phyloP scores from a whole-genome alignment of 2,113 vertebrate species.

The Mellivora capensis region DNA sequence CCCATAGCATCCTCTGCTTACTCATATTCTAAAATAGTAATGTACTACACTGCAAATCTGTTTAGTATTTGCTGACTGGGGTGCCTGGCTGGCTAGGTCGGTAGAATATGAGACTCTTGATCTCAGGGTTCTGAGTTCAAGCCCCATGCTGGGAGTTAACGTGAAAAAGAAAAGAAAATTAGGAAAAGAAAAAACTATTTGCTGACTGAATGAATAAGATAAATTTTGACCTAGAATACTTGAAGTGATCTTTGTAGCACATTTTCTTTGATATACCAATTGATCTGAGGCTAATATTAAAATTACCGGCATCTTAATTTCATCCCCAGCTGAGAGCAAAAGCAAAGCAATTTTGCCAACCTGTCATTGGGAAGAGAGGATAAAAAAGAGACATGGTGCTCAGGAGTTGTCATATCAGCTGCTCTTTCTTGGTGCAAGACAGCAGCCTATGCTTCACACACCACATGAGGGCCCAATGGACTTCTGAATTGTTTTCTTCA shows the following conservation, averaged over 20 bases:
- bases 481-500: background rate
- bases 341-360: background rate
- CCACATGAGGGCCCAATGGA: background rate
- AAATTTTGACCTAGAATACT: background rate
- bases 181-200: background rate
- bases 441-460: background rate
- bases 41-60: background rate
- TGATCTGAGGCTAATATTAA: background rate
- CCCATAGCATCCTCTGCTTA: background rate
- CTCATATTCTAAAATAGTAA: background rate
- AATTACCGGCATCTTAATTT: background rate
- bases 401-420: background rate
- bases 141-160: background rate
- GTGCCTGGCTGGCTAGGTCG: background rate
- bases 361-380: background rate
- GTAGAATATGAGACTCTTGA: background rate
- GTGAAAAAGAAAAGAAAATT: background rate
- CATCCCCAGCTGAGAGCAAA: background rate
- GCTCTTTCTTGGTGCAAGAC: background rate
- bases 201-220: background rate
- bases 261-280: conserved; percentile 22
- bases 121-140: background rate
- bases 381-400: background rate
- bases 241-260: background rate
- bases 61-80: background rate